Evolutionary conservation across 2,797 vertebrate species (phyloP), one percentile per base, ranked within the genome.

Genomic region (Centropyge bicolor): DNA sequence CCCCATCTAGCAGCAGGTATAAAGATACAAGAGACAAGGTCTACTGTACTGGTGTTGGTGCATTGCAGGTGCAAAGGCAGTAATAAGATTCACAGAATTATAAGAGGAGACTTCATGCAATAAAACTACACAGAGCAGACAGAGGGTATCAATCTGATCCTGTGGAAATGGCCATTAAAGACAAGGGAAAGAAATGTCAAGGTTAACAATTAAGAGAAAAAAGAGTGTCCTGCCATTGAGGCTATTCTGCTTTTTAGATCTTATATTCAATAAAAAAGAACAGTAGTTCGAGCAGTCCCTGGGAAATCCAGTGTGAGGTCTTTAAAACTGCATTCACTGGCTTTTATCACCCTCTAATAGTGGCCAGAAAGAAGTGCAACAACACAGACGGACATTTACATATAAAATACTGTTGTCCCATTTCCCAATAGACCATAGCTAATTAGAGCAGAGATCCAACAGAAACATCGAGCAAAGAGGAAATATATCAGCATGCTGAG

Each of bases 1-100:
- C 84, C 93, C 94, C 95, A 95, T 96, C 94, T 94, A 92, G 88
- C 91, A 91, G 88, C 68, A 12, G 88, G 88, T 89, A 85, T 90
- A 92, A 87, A 92, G 91, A 94, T 90, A 93, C 84, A 92, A 90
- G 80, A 92, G 80, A 89, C 84, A 86, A 89, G 74, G 82, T 83
- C 86, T 65, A 75, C 82, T 87, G 80, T 80, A 89, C 84, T 90
- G 80, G 55, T 67, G 67, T 67, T 81, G 90, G 86, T 89, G 83
- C 81, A 89, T 83, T 89, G 80, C 84, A 89, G 85, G 76, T 85
- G 87, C 60, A 88, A 82, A 86, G 73, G 86, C 80, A 87, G 56
- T 72, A 65, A 86, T 52, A 86, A 38, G 65, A 83, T 51, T 83
- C 46, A 83, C 76, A 89, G 40, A 75, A 48, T 60, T 61, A 52